Base-by-base conservation (phyloP, 2,113 vertebrate genomes). In the Rafetus swinhoei region DNA sequence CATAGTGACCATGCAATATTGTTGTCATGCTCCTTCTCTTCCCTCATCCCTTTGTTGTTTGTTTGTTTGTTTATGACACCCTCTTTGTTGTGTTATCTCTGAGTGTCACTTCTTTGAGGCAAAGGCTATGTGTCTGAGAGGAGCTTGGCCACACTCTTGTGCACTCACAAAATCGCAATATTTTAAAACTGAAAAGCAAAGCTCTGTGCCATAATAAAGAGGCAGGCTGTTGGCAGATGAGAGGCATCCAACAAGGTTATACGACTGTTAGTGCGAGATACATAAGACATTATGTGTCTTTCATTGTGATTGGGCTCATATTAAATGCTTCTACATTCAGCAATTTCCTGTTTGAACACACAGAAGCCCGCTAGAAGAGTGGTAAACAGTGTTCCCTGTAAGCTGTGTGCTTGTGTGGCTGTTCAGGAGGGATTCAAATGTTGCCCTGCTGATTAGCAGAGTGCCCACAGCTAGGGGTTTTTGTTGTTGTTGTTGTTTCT, bases 111-210 rank as follows among this genome's bases (percentile, higher is more conserved):
- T 11, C 69, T 95, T 94, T 90, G 74, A 76, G 88, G 60, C 9
- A 57, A 74, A 10, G 35, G 35, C 19, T 45, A 24, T 24, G 35
- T 74, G 19, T 45, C 9, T 24, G 35, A 12, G 72, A 74, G 10
- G 35, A 45, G 72, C 6, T 87, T 88, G 79, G 25, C n/a, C 1
- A 1, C 79, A 86, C 1, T 0, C 59, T 79, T 74, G 27, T 53
- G 27, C 14, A 9, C 15, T 53, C 56, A 74, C 1, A 52, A n/a
- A 79, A 85, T 65, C 16, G 39, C 24, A 16, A 29, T 65, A 91
- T 74, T 69, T 85, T 90, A 80, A 92, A 83, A 52, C 57, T 82
- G 80, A 93, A 90, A 86, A 72, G 79, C 39, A 79, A 11, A 90
- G 35, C 59, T 82, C 13, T 22, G 7, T 79, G 54, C 15, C 76